Evolutionary conservation across 2,888 invertebrate genomes (phyloP).

Genomic region (Bhutanitis thaidina): DNA sequence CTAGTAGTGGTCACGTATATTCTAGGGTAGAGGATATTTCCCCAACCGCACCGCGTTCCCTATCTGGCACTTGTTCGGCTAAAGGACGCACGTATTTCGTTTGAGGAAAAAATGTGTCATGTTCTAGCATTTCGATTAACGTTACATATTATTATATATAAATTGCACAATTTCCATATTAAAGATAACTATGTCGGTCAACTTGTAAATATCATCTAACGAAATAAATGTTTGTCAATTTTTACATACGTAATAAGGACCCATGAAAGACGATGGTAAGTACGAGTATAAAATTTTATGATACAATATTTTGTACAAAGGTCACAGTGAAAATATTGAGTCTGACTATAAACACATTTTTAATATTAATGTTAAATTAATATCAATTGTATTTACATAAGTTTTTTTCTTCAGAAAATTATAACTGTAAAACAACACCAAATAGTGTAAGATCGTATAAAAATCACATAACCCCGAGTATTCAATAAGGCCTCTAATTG

Average conservation of each 20-base stretch:
- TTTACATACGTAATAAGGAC: constrained; percentile 62
- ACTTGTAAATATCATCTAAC: constrained; percentile 17
- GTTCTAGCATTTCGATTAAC: constrained; percentile 20
- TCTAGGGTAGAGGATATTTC: constrained; percentile 76
- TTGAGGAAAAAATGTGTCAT: constrained; percentile 38
- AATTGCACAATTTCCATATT: constrained; percentile 19
- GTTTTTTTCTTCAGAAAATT: constrained; percentile 44
- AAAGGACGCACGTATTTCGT: constrained; percentile 75
- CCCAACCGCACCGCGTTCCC: constrained; percentile 62
- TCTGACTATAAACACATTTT: constrained; percentile 63
- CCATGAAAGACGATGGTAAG: constrained; percentile 31
- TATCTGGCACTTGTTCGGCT: constrained; percentile 51
- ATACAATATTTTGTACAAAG: constrained; percentile 68
- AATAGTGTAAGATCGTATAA: constrained; percentile 58
- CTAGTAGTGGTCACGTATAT: constrained; percentile 75
- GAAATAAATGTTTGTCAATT: constrained; percentile 58
- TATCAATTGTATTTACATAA: constrained; percentile 36
- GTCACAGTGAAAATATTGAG: constrained; percentile 63
- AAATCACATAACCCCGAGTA: constrained; percentile 31
- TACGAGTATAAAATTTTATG: constrained; percentile 45
- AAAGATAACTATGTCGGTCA: constrained; percentile 1
- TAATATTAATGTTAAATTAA: constrained; percentile 45
- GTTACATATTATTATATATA: constrained; percentile 24
- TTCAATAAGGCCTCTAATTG: constrained; percentile 10
- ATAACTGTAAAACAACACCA: constrained; percentile 73